These are phyloP conservation scores for Epsilonema sp. DNA, from an alignment of 2,888 invertebrate genomes.

Conservation along the genomic window DNA sequence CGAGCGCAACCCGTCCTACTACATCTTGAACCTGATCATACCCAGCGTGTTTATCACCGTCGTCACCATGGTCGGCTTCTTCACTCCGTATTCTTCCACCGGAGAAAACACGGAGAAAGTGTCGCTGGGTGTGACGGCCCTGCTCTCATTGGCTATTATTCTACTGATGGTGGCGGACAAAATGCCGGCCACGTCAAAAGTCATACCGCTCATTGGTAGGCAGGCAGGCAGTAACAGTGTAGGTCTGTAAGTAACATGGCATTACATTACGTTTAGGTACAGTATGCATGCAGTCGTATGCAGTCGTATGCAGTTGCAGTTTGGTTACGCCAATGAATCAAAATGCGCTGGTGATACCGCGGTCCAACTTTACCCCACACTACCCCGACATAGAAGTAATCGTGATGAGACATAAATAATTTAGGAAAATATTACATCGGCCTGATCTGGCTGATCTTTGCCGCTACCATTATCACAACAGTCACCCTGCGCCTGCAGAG, in stretches of 20 bases:
- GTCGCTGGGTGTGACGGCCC: slow-evolving; percentile 22
- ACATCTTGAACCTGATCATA: slow-evolving; percentile 24
- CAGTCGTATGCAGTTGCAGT: too few relatives aligned
- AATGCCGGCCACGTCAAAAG: slow-evolving; percentile 22
- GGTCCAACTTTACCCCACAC: too few relatives aligned
- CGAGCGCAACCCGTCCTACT: slow-evolving; percentile 21
- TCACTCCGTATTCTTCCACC: slow-evolving; percentile 24
- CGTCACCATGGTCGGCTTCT: slow-evolving; percentile 25
- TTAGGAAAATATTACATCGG: slow-evolving; percentile 11
- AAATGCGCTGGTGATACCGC: too few relatives aligned
- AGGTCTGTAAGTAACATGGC: too few relatives aligned
- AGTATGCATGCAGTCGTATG: background rate
- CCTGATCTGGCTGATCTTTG: slow-evolving; percentile 9
- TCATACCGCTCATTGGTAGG: slow-evolving; percentile 21
- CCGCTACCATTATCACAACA: slow-evolving; percentile 9
- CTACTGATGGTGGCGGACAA: slow-evolving; percentile 18
- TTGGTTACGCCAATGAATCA: background rate
- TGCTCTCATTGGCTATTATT: slow-evolving; percentile 24
- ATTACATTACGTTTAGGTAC: too few relatives aligned
- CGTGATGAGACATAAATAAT: too few relatives aligned
- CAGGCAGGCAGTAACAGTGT: too few relatives aligned
- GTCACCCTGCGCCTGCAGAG: slow-evolving; percentile 9
- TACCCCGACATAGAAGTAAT: too few relatives aligned
- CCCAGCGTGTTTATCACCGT: slow-evolving; percentile 24
- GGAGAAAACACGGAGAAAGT: slow-evolving; percentile 27